phyloP scores from a whole-genome alignment of 2,113 vertebrate species.

The Oreotragus oreotragus region DNA sequence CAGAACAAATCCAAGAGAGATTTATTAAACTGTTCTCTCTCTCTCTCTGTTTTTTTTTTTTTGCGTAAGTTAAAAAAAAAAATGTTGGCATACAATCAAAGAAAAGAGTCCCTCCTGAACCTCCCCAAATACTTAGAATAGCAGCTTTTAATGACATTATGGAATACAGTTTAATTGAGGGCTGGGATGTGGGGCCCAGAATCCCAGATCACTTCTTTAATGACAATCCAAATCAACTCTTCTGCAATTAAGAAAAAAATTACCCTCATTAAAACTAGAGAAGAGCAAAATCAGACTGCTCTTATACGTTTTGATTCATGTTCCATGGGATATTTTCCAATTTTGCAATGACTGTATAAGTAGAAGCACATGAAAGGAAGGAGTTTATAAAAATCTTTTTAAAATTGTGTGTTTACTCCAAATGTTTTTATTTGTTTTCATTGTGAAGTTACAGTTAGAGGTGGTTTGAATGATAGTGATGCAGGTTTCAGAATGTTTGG shows the following conservation, averaged over 20 bases:
- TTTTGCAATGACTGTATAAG: neutral
- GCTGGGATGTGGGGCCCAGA: neutral
- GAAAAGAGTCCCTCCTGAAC: slow-evolving; percentile 32
- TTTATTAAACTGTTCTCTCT: slow-evolving; percentile 31
- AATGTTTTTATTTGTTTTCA: neutral
- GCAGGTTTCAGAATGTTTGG: slow-evolving; percentile 5
- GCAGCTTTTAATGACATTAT: slow-evolving; percentile 23
- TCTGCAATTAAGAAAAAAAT: neutral
- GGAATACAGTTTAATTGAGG: neutral
- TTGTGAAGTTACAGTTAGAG: neutral
- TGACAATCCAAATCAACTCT: neutral
- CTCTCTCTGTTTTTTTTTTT: neutral
- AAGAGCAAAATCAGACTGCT: neutral
- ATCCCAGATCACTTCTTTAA: neutral
- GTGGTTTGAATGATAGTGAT: neutral
- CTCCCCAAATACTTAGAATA: slow-evolving; percentile 14
- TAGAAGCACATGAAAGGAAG: neutral
- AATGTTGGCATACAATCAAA: slow-evolving; percentile 30
- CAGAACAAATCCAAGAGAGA: slow-evolving; percentile 47
- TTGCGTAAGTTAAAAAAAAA: neutral
- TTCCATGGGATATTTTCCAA: neutral
- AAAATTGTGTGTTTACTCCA: neutral
- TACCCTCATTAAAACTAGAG: neutral
- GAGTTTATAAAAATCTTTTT: neutral
- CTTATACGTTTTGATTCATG: neutral